Percentiles rank a stretch among this genome's conserved stretches.
Evolutionary conservation across 1,140 invertebrate species (phyloP).

Genomic region (Eumeta japonica): DNA sequence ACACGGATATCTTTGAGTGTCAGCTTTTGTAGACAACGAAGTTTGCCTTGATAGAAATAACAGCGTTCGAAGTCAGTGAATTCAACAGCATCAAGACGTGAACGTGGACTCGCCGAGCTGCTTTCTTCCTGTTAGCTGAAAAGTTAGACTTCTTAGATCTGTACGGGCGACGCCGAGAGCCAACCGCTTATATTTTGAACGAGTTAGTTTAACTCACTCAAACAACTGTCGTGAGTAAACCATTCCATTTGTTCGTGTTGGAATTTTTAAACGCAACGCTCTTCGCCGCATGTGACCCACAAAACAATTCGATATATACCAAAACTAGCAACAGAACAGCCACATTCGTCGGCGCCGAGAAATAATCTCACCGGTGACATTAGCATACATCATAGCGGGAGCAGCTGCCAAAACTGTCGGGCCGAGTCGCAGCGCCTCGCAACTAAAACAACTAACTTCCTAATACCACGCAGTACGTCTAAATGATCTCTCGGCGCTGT

Average conservation of each 20-base stretch:
- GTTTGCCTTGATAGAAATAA: conserved; percentile 31
- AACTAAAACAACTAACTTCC: conserved; percentile 51
- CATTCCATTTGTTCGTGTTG: no score
- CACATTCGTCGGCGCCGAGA: conserved; percentile 44
- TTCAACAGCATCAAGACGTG: conserved; percentile 33
- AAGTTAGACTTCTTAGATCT: no score
- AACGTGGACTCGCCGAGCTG: no score
- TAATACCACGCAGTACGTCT: no score
- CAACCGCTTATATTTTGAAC: no score
- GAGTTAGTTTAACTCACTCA: no score
- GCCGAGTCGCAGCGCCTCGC: conserved; percentile 29
- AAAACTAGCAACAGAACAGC: conserved; percentile 37
- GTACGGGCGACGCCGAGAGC: no score
- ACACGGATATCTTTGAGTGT: no score
- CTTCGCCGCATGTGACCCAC: conserved; percentile 16
- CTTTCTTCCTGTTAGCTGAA: no score
- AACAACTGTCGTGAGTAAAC: no score
- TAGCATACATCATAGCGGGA: conserved; percentile 46
- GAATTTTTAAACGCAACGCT: no score
- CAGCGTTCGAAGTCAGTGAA: conserved; percentile 38
- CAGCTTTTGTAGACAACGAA: conserved; percentile 23
- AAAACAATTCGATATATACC: conserved; percentile 24
- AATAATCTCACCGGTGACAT: conserved; percentile 51
- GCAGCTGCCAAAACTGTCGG: conserved; percentile 43
- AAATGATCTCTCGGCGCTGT: no score